These are phyloP conservation scores for Acrobasis suavella DNA, from an alignment of 2,888 invertebrate species.

Conservation along the genomic window DNA sequence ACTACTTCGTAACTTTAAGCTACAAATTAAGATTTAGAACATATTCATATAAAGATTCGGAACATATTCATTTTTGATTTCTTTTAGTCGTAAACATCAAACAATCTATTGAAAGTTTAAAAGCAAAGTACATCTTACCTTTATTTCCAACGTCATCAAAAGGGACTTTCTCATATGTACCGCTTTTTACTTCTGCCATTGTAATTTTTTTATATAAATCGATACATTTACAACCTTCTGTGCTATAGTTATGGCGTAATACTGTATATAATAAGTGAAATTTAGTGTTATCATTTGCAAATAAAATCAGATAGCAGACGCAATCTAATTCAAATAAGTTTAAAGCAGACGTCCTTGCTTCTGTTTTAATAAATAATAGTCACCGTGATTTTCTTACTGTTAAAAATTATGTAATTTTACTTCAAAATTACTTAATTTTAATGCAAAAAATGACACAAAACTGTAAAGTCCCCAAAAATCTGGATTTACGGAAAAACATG, in stretches of 20 bases:
- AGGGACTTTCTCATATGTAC: conserved; percentile 12
- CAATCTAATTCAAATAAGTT: neutral
- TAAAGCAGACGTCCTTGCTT: neutral
- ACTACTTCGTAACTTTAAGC: too few species aligned
- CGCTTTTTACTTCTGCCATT: neutral
- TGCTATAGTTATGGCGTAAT: neutral
- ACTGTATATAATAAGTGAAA: neutral
- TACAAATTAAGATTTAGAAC: too few species aligned
- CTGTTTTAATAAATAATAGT: neutral
- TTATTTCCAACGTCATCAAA: conserved; percentile 2
- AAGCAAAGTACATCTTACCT: conserved; percentile 39
- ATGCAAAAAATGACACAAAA: too few species aligned
- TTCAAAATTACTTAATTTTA: too few species aligned
- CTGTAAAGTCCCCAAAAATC: too few species aligned
- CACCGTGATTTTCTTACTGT: neutral
- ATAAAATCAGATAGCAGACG: neutral
- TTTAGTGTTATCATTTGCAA: neutral
- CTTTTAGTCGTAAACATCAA: too few species aligned
- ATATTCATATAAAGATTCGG: too few species aligned
- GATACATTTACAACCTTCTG: conserved; percentile 5
- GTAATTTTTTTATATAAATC: neutral
- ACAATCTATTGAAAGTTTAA: neutral
- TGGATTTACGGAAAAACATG: too few species aligned
- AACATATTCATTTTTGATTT: too few species aligned
- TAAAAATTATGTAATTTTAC: too few species aligned